These are phyloP conservation scores for Aurelia sp. DNA, from an alignment of 30 jellyfish, hydroid and myxozoan species.

Conservation along the genomic window DNA sequence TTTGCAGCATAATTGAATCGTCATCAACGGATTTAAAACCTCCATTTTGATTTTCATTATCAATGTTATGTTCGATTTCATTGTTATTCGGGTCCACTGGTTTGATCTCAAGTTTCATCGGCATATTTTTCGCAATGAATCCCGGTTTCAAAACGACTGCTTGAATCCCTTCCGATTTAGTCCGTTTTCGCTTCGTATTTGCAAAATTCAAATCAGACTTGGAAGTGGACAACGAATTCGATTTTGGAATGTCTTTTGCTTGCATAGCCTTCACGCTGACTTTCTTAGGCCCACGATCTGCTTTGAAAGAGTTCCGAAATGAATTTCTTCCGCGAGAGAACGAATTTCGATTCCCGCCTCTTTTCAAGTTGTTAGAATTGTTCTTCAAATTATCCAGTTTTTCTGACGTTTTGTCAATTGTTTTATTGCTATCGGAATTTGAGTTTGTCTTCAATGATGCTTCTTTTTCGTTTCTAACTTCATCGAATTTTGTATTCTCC, in stretches of 20 bases:
- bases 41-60: neutral
- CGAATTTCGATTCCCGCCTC: conserved; percentile 27
- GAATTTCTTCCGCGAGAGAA: conserved; percentile 20
- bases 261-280: conserved; percentile 54
- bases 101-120: conserved; percentile 8
- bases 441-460: no score
- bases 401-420: no score
- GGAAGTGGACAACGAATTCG: conserved; percentile 8
- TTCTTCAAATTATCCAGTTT: no score
- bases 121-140: conserved; percentile 34
- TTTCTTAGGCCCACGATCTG: conserved; percentile 21
- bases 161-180: conserved; percentile 52
- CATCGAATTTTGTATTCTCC: no score
- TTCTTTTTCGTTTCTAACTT: no score
- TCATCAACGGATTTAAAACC: neutral
- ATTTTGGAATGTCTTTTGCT: conserved; percentile 34
- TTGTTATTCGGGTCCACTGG: neutral
- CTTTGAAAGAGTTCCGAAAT: conserved; percentile 16
- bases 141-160: conserved; percentile 58
- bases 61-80: neutral
- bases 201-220: conserved; percentile 12
- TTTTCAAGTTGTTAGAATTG: neutral
- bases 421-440: no score
- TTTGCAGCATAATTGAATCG: neutral
- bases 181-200: conserved; percentile 19